Evolutionary conservation across 2,797 vertebrate genomes (phyloP), one percentile per base, ranked within the genome.

Genomic region (Pipistrellus pygmaeus): DNA sequence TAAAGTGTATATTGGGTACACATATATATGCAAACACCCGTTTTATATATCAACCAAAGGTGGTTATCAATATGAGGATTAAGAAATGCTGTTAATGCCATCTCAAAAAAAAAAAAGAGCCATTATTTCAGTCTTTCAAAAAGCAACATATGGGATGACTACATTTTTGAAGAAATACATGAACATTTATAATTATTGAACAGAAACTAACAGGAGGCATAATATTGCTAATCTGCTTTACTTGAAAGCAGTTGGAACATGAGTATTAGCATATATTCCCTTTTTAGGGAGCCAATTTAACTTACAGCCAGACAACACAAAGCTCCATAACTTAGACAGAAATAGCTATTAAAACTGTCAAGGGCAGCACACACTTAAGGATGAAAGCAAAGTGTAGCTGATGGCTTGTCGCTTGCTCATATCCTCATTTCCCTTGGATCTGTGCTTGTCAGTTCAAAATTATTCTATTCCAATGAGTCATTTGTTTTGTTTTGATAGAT

Each of bases 271-370:
- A 23, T 69, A 30, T 10, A 72, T 44, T 83, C 8, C 35, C 71
- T 85, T 71, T 83, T 62, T 44, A 41, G n/a, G 66, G 32, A 85
- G 30, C 9, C 57, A 90, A 13, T 83, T 94, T 77, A 41, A 83
- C 82, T 89, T 48, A 72, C 53, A 80, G 30, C 38, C 57, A 51
- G n/a, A 78, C 4, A 55, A 12, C 18, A 60, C 38, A 93, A 85
- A 41, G 9, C 75, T 88, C 80, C 55, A 3, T 41, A 87, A 69
- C n/a, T 66, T 68, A 21, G 53, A 81, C 23, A 25, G 84, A 84
- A 83, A 35, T 71, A 78, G 60, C 78, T 90, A 88, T 83, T 83
- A 85, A 68, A 90, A 38, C 55, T 66, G 69, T 81, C 80, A 86
- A 76, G 57, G 57, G 21, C 57, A 69, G 41, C 41, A 53, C 32